These are phyloP conservation scores for Panopea generosa DNA, from an alignment of 2,888 invertebrate genomes.

Conservation along the genomic window DNA sequence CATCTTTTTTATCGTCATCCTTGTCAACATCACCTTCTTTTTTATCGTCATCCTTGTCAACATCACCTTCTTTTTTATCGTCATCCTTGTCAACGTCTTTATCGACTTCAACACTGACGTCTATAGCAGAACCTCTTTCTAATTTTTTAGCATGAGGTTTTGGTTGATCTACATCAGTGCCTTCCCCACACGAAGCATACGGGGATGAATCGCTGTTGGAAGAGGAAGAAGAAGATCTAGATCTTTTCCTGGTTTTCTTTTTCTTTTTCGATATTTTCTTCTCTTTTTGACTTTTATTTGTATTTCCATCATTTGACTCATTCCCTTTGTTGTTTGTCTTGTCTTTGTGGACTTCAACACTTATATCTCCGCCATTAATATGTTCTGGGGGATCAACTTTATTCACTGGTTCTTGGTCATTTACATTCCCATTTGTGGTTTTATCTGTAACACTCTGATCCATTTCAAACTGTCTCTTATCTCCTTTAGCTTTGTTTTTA, in stretches of 20 bases:
- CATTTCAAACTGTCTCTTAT: not conserved
- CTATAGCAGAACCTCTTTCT: not conserved
- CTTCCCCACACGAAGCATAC: not conserved
- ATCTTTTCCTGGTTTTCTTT: not conserved
- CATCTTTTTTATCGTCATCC: not conserved
- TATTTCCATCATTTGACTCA: too few relatives aligned
- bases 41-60: too few relatives aligned
- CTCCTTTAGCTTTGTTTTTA: too few relatives aligned
- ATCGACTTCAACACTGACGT: slow-evolving; percentile 3
- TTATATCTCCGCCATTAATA: not conserved
- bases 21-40: not conserved
- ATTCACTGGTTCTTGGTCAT: too few relatives aligned
- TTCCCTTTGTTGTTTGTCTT: not conserved
- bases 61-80: too few relatives aligned
- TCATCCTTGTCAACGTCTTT: too few relatives aligned
- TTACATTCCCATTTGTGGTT: not conserved
- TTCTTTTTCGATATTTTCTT: not conserved
- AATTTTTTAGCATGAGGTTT: not conserved
- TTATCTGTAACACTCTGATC: not conserved
- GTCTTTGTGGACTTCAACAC: not conserved
- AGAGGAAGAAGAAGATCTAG: not conserved
- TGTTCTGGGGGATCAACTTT: too few relatives aligned
- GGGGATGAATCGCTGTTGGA: not conserved
- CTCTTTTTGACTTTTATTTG: too few relatives aligned
- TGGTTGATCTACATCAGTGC: not conserved